Percentiles rank a stretch among this genome's conserved stretches.
phyloP scores from a whole-genome alignment of 2,113 vertebrate species.

The Oceanites oceanicus region DNA sequence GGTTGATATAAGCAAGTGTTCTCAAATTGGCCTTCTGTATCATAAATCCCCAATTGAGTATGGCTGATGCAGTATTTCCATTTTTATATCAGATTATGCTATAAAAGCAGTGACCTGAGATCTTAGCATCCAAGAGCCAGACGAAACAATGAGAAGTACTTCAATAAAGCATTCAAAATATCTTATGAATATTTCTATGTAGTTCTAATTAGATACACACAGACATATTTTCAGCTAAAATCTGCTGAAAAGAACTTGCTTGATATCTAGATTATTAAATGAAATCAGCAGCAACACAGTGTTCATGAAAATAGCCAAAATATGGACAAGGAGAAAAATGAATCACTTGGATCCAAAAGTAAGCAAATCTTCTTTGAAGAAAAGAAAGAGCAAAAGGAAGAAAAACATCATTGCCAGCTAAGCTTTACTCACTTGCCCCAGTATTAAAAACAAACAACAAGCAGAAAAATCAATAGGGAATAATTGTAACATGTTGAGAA shows the following conservation, averaged over 20 bases:
- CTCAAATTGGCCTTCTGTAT: neutral
- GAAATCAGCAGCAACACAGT: slow-evolving; percentile 22
- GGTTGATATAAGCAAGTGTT: slow-evolving; percentile 24
- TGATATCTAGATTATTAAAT: slow-evolving; percentile 13
- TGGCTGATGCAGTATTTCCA: neutral
- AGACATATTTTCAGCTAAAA: neutral
- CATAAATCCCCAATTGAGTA: neutral
- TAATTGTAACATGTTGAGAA: slow-evolving; percentile 36
- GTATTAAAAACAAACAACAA: neutral
- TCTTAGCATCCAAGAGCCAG: neutral
- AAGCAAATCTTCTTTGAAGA: neutral
- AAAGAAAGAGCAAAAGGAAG: neutral
- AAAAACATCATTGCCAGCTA: neutral
- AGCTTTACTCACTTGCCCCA: neutral
- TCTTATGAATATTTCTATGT: neutral
- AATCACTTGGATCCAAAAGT: slow-evolving; percentile 32
- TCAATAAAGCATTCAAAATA: slow-evolving; percentile 22
- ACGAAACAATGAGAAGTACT: neutral
- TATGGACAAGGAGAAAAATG: slow-evolving; percentile 6
- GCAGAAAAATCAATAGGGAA: slow-evolving; percentile 12
- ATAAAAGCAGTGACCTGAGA: neutral
- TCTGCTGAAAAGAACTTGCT: neutral
- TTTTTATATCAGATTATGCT: neutral
- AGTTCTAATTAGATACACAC: slow-evolving; percentile 6
- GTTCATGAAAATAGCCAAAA: slow-evolving; percentile 16